These are phyloP conservation scores for Coregonus suidteri DNA, from an alignment of 2,797 vertebrate species.

Conservation along the genomic window DNA sequence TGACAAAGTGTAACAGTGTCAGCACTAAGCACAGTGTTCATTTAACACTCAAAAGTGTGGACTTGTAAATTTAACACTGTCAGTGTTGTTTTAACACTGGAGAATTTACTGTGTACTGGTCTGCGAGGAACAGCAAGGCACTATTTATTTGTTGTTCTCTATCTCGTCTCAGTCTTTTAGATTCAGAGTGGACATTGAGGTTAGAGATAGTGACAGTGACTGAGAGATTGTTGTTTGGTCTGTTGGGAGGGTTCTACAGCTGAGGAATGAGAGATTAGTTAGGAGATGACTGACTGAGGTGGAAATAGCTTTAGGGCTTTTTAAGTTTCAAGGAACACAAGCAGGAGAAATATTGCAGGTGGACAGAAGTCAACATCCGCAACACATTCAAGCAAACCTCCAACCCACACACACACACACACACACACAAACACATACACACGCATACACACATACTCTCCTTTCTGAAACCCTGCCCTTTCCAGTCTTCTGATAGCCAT, in stretches of 20 bases:
- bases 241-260: neutral
- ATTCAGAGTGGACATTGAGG: neutral
- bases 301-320: neutral
- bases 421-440: too few species aligned
- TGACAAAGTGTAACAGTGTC: too few species aligned
- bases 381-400: neutral
- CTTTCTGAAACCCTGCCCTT: slow-evolving; percentile 79
- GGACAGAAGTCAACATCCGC: neutral
- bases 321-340: neutral
- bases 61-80: too few species aligned
- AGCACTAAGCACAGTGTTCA: too few species aligned
- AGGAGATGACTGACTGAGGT: neutral
- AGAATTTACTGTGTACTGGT: neutral
- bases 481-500: slow-evolving; percentile 74
- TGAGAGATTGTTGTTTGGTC: neutral
- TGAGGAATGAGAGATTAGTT: neutral
- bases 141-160: neutral
- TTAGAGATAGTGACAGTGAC: neutral
- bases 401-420: too few species aligned
- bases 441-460: slow-evolving; percentile 12
- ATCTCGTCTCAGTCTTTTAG: neutral
- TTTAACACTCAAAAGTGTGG: too few species aligned
- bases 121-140: neutral
- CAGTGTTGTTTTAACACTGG: too few species aligned
- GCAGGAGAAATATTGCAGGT: neutral